A percentile compares a stretch with the other conserved stretches of the same genome.
These are phyloP conservation scores for Macroglossus sobrinus DNA, from an alignment of 2,113 vertebrate species.

Conservation along the genomic window DNA sequence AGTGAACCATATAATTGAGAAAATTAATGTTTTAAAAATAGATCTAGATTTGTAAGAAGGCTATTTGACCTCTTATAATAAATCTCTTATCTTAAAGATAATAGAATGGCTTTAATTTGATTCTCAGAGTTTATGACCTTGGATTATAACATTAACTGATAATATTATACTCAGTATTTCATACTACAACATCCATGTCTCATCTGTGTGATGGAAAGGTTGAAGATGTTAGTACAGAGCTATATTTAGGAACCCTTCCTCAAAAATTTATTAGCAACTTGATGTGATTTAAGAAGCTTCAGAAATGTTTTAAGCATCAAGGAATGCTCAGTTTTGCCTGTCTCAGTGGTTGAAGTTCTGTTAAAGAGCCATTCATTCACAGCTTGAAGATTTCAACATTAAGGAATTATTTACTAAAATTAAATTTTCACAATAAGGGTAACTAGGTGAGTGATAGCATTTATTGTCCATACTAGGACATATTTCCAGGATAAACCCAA, in stretches of 20 bases:
- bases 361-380: neutral
- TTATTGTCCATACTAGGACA: neutral
- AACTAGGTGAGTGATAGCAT: neutral
- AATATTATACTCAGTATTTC: neutral
- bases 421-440: neutral
- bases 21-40: neutral
- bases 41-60: neutral
- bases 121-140: neutral
- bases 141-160: neutral
- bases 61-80: neutral
- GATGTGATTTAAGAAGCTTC: neutral
- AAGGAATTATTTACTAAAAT: neutral
- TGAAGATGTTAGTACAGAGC: neutral
- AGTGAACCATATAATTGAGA: neutral
- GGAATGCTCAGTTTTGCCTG: neutral
- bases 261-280: conserved; percentile 36
- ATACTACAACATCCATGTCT: neutral
- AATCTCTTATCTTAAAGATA: neutral
- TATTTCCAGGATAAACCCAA: neutral
- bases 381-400: neutral
- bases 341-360: neutral
- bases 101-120: neutral
- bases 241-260: neutral
- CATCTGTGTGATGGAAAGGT: conserved; percentile 11
- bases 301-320: conserved; percentile 20